Conservation (phyloP, 1,140 invertebrate genomes). For the Magallana ariakensis region DNA sequence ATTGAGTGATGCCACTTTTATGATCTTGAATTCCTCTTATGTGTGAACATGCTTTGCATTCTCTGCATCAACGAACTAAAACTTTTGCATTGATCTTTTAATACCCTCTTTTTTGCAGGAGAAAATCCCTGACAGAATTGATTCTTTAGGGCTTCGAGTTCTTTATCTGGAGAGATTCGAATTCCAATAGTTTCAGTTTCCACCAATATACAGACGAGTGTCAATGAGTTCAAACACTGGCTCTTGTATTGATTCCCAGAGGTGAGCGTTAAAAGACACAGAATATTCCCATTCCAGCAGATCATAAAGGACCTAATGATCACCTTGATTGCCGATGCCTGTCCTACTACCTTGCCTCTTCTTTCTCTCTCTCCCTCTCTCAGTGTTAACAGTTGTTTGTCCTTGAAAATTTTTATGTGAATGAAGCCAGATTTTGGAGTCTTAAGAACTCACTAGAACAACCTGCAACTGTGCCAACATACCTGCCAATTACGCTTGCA, state of each 20-base stretch:
- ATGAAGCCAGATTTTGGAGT: not conserved
- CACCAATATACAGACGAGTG: not conserved
- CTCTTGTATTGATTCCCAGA: conserved; percentile 13
- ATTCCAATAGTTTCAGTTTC: conserved; percentile 24
- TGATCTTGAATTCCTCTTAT: conserved; percentile 9
- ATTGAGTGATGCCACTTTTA: conserved; percentile 5
- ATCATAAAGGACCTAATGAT: not conserved
- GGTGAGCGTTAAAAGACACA: not conserved
- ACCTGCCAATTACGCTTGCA: not conserved
- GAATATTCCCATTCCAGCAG: too few species aligned
- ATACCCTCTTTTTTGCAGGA: not conserved
- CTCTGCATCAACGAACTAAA: conserved; percentile 23
- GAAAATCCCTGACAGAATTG: not conserved
- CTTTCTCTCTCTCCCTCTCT: not conserved
- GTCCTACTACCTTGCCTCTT: not conserved
- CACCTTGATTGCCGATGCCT: not conserved
- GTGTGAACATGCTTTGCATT: conserved; percentile 11
- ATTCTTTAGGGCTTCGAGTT: not conserved
- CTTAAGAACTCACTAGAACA: not conserved
- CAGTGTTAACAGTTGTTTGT: not conserved
- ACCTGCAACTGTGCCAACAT: conserved; percentile 5
- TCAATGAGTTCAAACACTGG: not conserved
- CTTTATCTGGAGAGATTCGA: conserved; percentile 7
- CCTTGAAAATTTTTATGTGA: not conserved
- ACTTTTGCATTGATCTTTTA: conserved; percentile 15